Evolutionary conservation across 2,888 invertebrate genomes (phyloP), one percentile per base, ranked within the genome.

Genomic region (Ashinkailepas kermadecensis): DNA sequence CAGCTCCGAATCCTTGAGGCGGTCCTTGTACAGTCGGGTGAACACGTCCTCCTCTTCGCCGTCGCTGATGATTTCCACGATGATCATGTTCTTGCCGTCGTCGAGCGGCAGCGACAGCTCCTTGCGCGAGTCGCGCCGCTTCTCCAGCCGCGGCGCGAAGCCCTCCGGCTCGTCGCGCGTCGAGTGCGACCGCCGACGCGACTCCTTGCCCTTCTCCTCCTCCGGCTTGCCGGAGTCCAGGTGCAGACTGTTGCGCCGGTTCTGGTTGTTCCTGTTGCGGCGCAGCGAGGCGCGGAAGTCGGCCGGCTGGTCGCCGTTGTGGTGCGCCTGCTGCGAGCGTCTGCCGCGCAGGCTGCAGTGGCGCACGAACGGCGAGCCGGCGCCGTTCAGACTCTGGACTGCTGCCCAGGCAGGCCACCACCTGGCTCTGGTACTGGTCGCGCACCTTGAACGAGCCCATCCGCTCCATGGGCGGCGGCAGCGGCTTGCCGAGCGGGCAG

Each of bases 391-490:
- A 23, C 65, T 67, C 65, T 67, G 65, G 23, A n/a, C 65, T 67
- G 65, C 65, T 67, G 0, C 65, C 65, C 4, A 67, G 65, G 10
- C 65, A n/a, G 12, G 65, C 65, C 23, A 67, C 65, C 23, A 67
- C 65, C 12, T 67, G 65, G 23, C 65, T 67, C 12, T 67, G 65
- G 23, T 67, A 67, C 65, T 67, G 65, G 65, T 67, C 65, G 7
- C 65, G 65, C n/a, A 67, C 65, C 65, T 67, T 67, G 65, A 67
- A 67, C 10, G 65, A 67, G 65, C 65, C 65, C 65, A 67, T 67
- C 9, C 65, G n/a, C 65, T 67, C 65, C 65, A 67, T 67, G 6
- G 65, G 65, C 62, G 65, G 65, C n/a, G 65, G 65, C 12, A 67
- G 65, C n/a, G 65, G 65, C 23, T n/a, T 67, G 10, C 65, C 65